phyloP scores from a whole-genome alignment of 2,113 vertebrate species.

The Esox niger region DNA sequence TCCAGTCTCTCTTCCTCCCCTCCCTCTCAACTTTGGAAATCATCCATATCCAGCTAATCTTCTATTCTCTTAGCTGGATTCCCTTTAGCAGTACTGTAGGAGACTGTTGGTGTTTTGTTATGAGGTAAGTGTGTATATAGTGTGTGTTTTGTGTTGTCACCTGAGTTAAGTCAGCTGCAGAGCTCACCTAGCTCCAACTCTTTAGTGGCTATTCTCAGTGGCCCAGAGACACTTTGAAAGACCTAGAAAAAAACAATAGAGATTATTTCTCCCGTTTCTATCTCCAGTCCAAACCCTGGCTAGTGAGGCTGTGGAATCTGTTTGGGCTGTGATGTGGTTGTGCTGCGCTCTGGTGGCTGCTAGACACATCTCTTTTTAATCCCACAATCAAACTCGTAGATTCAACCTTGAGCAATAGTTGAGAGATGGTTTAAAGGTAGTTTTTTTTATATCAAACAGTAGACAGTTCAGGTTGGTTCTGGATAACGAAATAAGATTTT shows the following conservation, averaged over 20 bases:
- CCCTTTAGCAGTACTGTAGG: not conserved
- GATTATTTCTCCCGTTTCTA: not conserved
- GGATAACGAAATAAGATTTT: no score
- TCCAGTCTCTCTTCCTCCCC: not conserved
- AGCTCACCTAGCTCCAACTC: not conserved
- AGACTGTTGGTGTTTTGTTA: slow-evolving; percentile 4
- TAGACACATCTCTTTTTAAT: not conserved
- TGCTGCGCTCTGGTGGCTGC: slow-evolving; percentile 65
- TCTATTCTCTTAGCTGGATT: not conserved
- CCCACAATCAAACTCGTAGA: not conserved
- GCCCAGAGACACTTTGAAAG: not conserved
- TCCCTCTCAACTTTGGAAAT: no score
- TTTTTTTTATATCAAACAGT: not conserved
- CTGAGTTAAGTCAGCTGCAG: slow-evolving; percentile 13
- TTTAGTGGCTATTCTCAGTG: not conserved
- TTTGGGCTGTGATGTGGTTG: slow-evolving; percentile 29
- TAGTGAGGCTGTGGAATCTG: not conserved
- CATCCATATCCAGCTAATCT: not conserved
- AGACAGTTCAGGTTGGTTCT: not conserved
- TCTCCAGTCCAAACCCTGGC: not conserved
- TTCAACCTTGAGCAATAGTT: not conserved
- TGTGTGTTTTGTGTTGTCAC: slow-evolving; percentile 10
- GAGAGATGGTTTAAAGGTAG: not conserved
- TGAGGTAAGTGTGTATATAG: slow-evolving; percentile 7
- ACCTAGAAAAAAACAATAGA: no score